Conservation (phyloP, 2,113 vertebrate species). For the Eleginops maclovinus region DNA sequence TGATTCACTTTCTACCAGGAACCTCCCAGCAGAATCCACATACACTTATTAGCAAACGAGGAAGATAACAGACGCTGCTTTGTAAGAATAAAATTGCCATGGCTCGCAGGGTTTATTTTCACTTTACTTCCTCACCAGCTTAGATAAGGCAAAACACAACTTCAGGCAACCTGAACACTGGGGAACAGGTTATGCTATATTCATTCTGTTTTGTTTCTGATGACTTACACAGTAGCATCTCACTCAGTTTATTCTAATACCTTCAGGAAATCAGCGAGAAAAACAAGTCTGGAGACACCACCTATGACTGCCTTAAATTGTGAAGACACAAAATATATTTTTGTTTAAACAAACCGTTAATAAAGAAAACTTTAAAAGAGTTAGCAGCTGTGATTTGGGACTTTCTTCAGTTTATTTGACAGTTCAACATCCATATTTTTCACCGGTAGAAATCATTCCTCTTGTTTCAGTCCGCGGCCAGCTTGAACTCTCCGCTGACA, state of each 20-base stretch:
- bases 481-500: not conserved
- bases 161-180: slow-evolving; percentile 35
- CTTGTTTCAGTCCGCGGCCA: slow-evolving; percentile 3
- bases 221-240: slow-evolving; percentile 28
- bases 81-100: not conserved
- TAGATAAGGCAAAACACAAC: slow-evolving; percentile 37
- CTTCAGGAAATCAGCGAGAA: slow-evolving; percentile 4
- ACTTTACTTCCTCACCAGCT: slow-evolving; percentile 8
- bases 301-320: slow-evolving; percentile 24
- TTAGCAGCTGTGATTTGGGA: slow-evolving; percentile 39
- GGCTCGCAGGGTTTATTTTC: slow-evolving; percentile 33
- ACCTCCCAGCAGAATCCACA: not conserved
- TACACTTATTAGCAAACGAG: slow-evolving; percentile 18
- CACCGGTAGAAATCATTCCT: not conserved
- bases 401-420: slow-evolving; percentile 15
- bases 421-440: slow-evolving; percentile 14
- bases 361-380: slow-evolving; percentile 12
- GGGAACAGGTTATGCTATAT: slow-evolving; percentile 30
- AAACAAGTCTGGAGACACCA: slow-evolving; percentile 29
- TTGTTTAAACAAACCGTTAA: slow-evolving; percentile 20
- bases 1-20: slow-evolving; percentile 15
- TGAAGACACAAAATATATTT: slow-evolving; percentile 1
- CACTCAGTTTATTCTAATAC: slow-evolving; percentile 21
- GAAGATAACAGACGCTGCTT: not conserved
- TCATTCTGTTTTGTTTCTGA: slow-evolving; percentile 37